phyloP scores from a whole-genome alignment of 2,113 vertebrate species.

The Tragelaphus strepsiceros region DNA sequence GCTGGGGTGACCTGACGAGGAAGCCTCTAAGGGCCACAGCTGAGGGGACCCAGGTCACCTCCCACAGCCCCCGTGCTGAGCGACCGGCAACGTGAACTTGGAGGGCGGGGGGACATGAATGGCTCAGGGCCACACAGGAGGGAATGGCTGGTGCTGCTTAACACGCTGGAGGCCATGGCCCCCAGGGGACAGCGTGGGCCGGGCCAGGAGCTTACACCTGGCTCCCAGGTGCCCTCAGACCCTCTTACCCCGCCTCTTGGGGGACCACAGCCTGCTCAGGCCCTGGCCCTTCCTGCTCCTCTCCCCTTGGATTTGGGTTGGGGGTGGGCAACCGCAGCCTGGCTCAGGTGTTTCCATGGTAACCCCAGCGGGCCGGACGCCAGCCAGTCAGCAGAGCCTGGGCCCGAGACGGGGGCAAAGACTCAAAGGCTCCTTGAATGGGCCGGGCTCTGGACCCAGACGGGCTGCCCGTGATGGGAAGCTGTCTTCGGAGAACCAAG shows the following conservation, averaged over 20 bases:
- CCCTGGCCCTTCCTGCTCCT: neutral
- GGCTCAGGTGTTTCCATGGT: neutral
- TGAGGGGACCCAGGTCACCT: neutral
- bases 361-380: neutral
- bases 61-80: neutral
- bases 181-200: neutral
- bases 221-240: neutral
- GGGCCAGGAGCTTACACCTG: neutral
- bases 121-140: neutral
- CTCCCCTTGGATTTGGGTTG: neutral
- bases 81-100: neutral
- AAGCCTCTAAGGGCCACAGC: neutral
- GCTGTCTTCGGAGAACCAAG: neutral
- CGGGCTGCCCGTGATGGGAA: neutral
- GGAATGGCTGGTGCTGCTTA: rapidly evolving
- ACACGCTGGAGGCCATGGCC: rapidly evolving
- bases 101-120: no score
- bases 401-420: neutral
- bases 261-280: rapidly evolving
- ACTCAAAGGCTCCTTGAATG: neutral
- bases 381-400: neutral
- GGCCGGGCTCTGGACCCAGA: neutral
- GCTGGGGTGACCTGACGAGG: neutral
- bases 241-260: neutral
- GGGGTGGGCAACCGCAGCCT: rapidly evolving